Evolutionary conservation across 2,113 vertebrate genomes (phyloP), one percentile per base, ranked within the genome.

Genomic region (Ranitomeya variabilis): DNA sequence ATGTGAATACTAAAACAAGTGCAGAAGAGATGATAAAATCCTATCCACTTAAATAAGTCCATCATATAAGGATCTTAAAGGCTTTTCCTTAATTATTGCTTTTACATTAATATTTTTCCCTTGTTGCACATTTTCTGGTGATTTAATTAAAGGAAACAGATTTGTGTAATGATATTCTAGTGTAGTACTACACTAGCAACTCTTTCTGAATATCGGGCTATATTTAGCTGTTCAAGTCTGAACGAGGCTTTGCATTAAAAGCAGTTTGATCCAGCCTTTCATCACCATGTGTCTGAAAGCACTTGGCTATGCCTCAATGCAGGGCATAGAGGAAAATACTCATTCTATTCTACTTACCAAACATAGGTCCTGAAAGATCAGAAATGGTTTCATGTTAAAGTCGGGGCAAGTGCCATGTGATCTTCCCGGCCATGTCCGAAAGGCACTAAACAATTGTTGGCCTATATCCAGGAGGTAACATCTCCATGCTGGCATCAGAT

Each of bases 191-290:
- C 67, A 55, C 16, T 15, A 77, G 57, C 26, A 19, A 18, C 80
- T 76, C 59, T 88, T 83, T 67, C 87, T 84, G 51, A 57, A 52
- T 19, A 89, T 88, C 69, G 18, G 45, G 76, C 94, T 96, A 96
- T 95, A 92, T 94, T 93, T 95, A 95, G 93, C 89, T 91, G 90
- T 67, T 83, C 87, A 78, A 89, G 90, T 90, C 90, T 11, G 0
- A 90, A 86, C 71, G 87, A 91, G 79, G 91, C 91, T 91, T 83
- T 73, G 1, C 90, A 89, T 89, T 8, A 0, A 90, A 90, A 90
- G 89, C 91, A 83, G 88, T 90, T 79, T 94, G 93, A 95, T 94
- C 89, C 90, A 89, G 73, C 87, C 84, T 90, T 92, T 92, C 92
- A 77, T 78, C 89, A 11, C 91, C 82, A 71, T 86, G 86, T 0